A percentile compares a stretch with the other conserved stretches of the same genome.
Conservation (phyloP, 2,888 invertebrate genomes). For the Dastarcus helophoroides region DNA sequence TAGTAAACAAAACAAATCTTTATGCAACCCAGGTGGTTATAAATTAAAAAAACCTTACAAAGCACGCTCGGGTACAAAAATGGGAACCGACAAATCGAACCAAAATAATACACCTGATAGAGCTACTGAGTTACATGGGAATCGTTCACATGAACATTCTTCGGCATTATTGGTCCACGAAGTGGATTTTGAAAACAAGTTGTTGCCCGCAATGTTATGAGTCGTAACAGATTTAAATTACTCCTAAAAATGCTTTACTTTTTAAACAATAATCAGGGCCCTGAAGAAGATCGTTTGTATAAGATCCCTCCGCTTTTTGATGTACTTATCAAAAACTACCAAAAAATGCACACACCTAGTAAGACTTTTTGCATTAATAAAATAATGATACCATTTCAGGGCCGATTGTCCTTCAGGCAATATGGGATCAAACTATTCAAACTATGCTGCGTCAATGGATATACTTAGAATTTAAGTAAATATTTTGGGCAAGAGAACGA, state of each 20-base stretch:
- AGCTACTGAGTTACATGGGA: slow-evolving; percentile 16
- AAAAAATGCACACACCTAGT: slow-evolving; percentile 6
- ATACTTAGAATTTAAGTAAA: slow-evolving; percentile 10
- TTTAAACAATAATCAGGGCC: slow-evolving; percentile 11
- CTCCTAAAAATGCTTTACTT: slow-evolving; percentile 13
- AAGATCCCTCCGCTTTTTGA: slow-evolving; percentile 9
- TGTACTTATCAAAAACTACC: slow-evolving; percentile 3
- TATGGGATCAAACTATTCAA: slow-evolving; percentile 10
- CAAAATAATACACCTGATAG: slow-evolving; percentile 17
- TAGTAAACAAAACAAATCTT: slow-evolving; percentile 3
- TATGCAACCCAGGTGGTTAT: slow-evolving; percentile 5
- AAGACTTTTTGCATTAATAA: slow-evolving; percentile 9
- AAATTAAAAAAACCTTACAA: too few relatives aligned
- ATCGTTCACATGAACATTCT: slow-evolving; percentile 13
- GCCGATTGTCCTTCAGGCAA: slow-evolving; percentile 6
- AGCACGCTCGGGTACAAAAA: slow-evolving; percentile 2
- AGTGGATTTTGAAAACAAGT: slow-evolving; percentile 8
- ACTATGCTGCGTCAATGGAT: slow-evolving; percentile 6
- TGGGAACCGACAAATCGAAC: slow-evolving; percentile 7
- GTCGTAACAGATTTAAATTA: slow-evolving; percentile 14
- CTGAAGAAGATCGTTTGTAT: slow-evolving; percentile 6
- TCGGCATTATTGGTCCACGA: slow-evolving; percentile 14
- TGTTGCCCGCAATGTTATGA: slow-evolving; percentile 12
- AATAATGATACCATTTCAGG: slow-evolving; percentile 6
- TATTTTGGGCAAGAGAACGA: slow-evolving; percentile 8